Evolutionary conservation across 2,113 vertebrate genomes (phyloP), one percentile per base, ranked within the genome.

Genomic region (Pitta sordida): DNA sequence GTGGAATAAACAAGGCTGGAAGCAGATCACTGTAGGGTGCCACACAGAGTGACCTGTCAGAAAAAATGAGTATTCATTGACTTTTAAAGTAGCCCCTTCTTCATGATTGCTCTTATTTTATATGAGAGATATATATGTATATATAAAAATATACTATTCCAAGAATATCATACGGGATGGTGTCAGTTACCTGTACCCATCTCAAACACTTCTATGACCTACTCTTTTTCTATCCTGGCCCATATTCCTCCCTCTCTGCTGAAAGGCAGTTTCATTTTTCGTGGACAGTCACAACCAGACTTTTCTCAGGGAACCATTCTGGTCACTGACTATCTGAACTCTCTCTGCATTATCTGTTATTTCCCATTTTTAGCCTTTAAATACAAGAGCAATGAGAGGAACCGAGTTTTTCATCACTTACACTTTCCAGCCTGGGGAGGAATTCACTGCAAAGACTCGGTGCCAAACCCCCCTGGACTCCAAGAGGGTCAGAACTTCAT

Each of bases 91-190:
- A 59, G 52, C 15, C 73, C 29, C 22, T 27, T 7, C 16, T 76
- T 51, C 24, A 27, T 21, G 26, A 53, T 24, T 41, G 29, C 39
- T 85, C 46, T 48, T 23, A n/a, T 65, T 60, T 75, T 30, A 21
- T 15, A 30, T 10, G 44, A 9, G 7, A 29, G 19, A 19, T 19
- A 44, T 44, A 19, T 7, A 18, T 41, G 24, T 60, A 44, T 19
- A 44, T 44, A 44, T 44, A 44, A 44, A 44, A 44, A 44, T 44
- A 44, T 44, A 14, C 19, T 18, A 18, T 19, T 15, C 76, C 26
- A 53, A 29, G 11, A 49, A 8, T 9, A 26, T 17, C 34, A 34
- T 19, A 20, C 6, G 53, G 6, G 1, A 36, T 4, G 1, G 6
- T 26, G 41, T 29, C 26, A 29, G 3, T 59, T 43, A 22, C 12